Evolutionary conservation across 1,140 invertebrate species (phyloP).

Genomic region (Palaemon carinicauda): DNA sequence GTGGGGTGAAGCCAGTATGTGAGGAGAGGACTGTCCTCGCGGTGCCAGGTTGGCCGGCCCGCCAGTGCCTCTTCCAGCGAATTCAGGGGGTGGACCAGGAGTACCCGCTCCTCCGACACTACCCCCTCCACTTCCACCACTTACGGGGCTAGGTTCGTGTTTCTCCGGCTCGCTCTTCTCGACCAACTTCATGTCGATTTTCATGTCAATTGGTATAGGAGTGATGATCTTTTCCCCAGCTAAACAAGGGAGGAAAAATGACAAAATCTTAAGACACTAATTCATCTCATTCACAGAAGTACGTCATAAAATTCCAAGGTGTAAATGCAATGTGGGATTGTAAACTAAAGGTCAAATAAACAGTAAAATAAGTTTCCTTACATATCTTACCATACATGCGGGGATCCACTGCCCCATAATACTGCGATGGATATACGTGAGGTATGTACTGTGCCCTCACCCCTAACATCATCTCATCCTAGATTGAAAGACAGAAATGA

Average conservation of each 20-base stretch:
- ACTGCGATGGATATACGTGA: conserved; percentile 27
- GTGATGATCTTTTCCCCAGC: conserved; percentile 41
- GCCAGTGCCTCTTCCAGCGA: not conserved
- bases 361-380: not conserved
- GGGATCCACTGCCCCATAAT: conserved; percentile 12
- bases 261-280: not conserved
- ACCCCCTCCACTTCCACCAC: not conserved
- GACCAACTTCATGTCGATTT: conserved; percentile 49
- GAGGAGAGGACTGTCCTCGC: conserved; percentile 47
- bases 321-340: not conserved
- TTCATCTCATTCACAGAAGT: too few species aligned
- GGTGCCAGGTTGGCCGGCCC: conserved; percentile 35
- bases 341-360: not conserved
- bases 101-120: not conserved
- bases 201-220: conserved; percentile 53
- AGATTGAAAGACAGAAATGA: not conserved
- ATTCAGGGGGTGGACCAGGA: not conserved
- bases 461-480: conserved; percentile 30
- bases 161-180: conserved; percentile 50
- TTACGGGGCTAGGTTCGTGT: conserved; percentile 7
- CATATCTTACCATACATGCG: not conserved
- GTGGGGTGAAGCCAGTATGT: conserved; percentile 51
- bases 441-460: conserved; percentile 22
- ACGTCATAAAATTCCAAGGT: too few species aligned
- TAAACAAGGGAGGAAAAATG: not conserved